Base-by-base conservation (phyloP, 2,113 vertebrate genomes). In the Pterocles gutturalis region DNA sequence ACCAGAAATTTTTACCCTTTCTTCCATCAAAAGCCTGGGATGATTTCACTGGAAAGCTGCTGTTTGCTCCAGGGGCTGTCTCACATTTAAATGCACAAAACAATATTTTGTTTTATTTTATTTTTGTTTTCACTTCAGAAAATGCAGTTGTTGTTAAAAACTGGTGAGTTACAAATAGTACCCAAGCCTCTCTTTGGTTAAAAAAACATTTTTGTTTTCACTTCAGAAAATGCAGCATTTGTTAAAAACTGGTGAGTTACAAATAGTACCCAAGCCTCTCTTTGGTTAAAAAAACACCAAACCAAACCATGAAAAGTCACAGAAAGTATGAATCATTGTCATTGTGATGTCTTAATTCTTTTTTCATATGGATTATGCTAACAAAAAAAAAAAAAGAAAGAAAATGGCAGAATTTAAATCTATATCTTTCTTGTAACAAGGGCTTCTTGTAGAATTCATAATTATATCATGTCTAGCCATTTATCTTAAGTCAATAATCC, bases 401-500 rank as follows among this genome's bases (percentile, higher is more conserved):
- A 55, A 64, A 53, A 62, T 2, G 29, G 51, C 34, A 60, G 53
- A n/a, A 34, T 65, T 60, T 66, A 45, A 90, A 84, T 89, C 64
- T 69, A 4, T 54, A 64, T 71, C 61, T 81, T 97, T 89, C 65
- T 71, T 89, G 43, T 73, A 83, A 96, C 60, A 94, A 94, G 41
- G 61, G 31, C 78, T 84, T 94, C 94, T 96, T 61, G 15, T 18
- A 86, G 70, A 95, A 94, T 87, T 87, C 79, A 71, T 83, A 94
- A 85, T 89, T 82, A 29, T 81, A 84, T 87, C 11, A 65, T 84
- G 66, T 84, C 61, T 36, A 76, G 53, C 31, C 76, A 91, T 95
- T 97, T 94, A 76, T 76, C 91, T 96, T 77, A 57, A 86, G 66
- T 89, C 84, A 96, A 69, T 93, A 86, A 94, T 94, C 86, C 91